Evolutionary conservation across 2,113 vertebrate genomes (phyloP), one percentile per base, ranked within the genome.

Genomic region (Fregata magnificens): DNA sequence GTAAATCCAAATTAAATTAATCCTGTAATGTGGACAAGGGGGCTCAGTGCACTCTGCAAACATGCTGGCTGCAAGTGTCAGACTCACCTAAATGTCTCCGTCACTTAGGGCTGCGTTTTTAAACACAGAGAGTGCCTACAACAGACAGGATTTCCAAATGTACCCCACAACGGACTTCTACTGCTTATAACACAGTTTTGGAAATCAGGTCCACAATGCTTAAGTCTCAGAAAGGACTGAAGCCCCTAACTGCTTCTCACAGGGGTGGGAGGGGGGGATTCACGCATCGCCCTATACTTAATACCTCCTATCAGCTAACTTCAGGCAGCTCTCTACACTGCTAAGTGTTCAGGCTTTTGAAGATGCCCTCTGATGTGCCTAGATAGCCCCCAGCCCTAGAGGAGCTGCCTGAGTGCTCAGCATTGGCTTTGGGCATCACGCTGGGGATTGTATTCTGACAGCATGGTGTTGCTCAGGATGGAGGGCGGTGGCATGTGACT

Each of bases 261-360:
- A 63, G n/a, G 5, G 10, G 11, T 47, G 26, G 38, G n/a, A 22
- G 7, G 7, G 5, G 4, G 13, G 7, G 4, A 55, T 66, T 91
- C 22, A 40, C 0, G 0, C 38, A 15, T 55, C 3, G 0, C 34
- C 14, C 34, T 79, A 3, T 36, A 25, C 69, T 45, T 86, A 50
- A 44, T 84, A 63, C 9, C 21, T 87, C 40, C 44, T 90, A 32
- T 61, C 77, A 93, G n/a, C 38, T 76, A 67, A 47, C 42, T 82
- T 85, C 34, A 77, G 58, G 29, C 52, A 66, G 29, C 77, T 65
- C 32, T 92, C 34, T 45, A 13, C 40, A 42, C 34, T 61, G 36
- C 10, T 76, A 38, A 92, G 82, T 42, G 42, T 62, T 66, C 22
- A 42, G 62, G 47, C 56, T 91, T 89, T 47, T 85, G 65, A 81